A percentile compares a stretch with the other conserved stretches of the same genome.
Evolutionary conservation across 2,888 invertebrate genomes (phyloP).

Genomic region (Pyrocoelia pectoralis): DNA sequence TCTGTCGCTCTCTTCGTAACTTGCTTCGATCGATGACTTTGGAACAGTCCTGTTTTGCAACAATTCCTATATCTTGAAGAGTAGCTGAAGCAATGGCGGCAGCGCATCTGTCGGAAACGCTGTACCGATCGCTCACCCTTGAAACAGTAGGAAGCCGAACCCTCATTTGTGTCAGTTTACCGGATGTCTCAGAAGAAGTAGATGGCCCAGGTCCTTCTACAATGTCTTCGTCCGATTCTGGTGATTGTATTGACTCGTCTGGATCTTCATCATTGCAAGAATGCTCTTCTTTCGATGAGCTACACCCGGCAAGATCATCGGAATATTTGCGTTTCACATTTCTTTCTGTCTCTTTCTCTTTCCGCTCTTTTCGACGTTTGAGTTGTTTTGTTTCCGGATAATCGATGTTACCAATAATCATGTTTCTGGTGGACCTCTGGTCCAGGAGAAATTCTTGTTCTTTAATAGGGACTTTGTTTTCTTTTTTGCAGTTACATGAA

Average conservation of each 20-base stretch:
- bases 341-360: background rate
- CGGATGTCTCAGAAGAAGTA: no score
- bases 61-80: background rate
- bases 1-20: constrained; percentile 20
- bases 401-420: background rate
- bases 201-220: no score
- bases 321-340: no score
- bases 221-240: no score
- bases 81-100: background rate
- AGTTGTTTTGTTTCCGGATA: background rate
- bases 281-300: no score
- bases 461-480: constrained; percentile 16
- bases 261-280: no score
- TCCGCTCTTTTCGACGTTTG: background rate
- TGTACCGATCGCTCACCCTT: no score
- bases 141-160: no score
- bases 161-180: no score
- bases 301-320: no score
- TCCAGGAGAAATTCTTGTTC: background rate
- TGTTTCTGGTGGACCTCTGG: background rate
- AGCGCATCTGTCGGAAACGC: background rate
- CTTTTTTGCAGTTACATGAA: background rate
- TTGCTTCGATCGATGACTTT: constrained; percentile 1
- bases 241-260: no score
- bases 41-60: background rate